These are phyloP conservation scores for Micoletzkya japonica DNA, from an alignment of 2,888 invertebrate genomes.

Conservation along the genomic window DNA sequence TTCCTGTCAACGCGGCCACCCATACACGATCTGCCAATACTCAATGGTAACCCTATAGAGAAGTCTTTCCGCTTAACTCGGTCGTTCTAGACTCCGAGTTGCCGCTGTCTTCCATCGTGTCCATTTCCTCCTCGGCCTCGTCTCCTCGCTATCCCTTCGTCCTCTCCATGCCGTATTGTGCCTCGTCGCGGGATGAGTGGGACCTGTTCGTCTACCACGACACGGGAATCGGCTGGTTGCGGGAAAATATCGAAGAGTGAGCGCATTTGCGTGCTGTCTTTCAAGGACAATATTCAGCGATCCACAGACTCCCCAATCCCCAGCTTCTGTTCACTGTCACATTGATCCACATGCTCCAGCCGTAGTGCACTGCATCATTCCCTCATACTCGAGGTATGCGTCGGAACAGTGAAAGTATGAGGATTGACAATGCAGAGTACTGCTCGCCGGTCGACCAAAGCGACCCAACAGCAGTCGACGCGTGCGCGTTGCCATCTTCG, in stretches of 20 bases:
- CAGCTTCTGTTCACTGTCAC: slow-evolving; percentile 6
- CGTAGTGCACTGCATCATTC: slow-evolving; percentile 1
- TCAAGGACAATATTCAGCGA: neutral
- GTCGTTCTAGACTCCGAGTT: neutral
- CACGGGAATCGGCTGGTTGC: slow-evolving; percentile 1
- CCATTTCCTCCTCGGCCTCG: neutral
- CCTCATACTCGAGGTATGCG: slow-evolving; percentile 8
- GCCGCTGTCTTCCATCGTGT: neutral
- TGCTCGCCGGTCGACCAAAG: slow-evolving; percentile 15
- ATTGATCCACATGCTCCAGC: neutral
- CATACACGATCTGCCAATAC: neutral
- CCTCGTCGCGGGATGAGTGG: slow-evolving; percentile 6
- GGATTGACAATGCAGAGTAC: neutral
- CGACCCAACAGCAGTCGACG: neutral
- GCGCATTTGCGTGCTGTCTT: neutral
- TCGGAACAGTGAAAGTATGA: neutral
- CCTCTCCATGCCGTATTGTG: slow-evolving; percentile 1
- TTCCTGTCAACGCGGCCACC: slow-evolving; percentile 1
- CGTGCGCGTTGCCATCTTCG: slow-evolving; percentile 17
- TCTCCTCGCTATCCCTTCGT: slow-evolving; percentile 19
- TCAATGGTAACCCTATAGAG: neutral
- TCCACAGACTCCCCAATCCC: neutral
- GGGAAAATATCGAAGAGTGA: neutral
- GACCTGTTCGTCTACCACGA: neutral
- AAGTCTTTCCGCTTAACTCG: neutral